These are phyloP conservation scores for Ceratosolen solmsi DNA, from an alignment of 1,140 invertebrate genomes.

Conservation along the genomic window DNA sequence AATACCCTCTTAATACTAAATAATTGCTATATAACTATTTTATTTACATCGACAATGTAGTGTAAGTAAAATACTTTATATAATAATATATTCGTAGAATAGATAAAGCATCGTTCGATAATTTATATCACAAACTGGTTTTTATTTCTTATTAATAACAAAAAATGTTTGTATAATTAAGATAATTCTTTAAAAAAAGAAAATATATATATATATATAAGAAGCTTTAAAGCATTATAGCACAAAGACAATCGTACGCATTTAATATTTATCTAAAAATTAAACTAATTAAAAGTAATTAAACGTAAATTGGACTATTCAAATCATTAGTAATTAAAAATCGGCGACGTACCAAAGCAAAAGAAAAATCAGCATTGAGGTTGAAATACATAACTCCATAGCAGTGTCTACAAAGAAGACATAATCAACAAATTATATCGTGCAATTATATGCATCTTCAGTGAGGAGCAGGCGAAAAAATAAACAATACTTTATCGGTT, in stretches of 20 bases:
- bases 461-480: background rate
- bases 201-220: no score
- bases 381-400: background rate
- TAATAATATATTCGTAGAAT: background rate
- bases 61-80: background rate
- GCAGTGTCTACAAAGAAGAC: background rate
- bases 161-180: background rate
- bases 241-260: no score
- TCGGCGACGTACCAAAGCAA: background rate
- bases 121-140: background rate
- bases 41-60: background rate
- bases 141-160: background rate
- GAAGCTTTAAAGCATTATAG: no score
- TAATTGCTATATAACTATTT: background rate
- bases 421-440: background rate
- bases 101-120: background rate
- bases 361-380: background rate
- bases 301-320: background rate
- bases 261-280: background rate
- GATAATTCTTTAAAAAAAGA: background rate
- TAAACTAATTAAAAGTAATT: background rate
- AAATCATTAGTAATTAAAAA: background rate
- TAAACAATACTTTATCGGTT: conserved; percentile 10
- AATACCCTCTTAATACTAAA: background rate
- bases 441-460: background rate